Percentiles rank a stretch among this genome's conserved stretches.
phyloP scores from a whole-genome alignment of 2,797 vertebrate genomes.

The Euphonia xanthogaster region DNA sequence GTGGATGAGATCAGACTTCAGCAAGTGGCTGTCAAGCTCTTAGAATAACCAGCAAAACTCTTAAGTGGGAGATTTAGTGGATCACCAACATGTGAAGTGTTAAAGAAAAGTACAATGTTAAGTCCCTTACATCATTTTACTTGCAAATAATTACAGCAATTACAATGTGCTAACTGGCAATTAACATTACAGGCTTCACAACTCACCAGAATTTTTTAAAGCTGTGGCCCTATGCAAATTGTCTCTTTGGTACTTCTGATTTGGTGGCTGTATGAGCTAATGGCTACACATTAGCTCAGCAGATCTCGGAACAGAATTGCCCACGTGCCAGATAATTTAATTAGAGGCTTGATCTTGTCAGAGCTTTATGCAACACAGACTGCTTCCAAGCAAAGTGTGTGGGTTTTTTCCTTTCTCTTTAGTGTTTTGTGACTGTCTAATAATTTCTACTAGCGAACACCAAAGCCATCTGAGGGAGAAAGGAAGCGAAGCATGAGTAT shows the following conservation, averaged over 20 bases:
- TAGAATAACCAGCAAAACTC: slow-evolving; percentile 3
- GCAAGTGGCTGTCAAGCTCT: neutral
- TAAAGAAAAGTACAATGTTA: slow-evolving; percentile 41
- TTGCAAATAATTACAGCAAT: slow-evolving; percentile 69
- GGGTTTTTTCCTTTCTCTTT: neutral
- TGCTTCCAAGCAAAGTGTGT: slow-evolving; percentile 20
- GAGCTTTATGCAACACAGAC: slow-evolving; percentile 24
- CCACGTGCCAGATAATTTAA: slow-evolving; percentile 65
- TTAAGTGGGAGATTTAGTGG: slow-evolving; percentile 32
- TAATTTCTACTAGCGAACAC: neutral
- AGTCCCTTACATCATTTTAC: slow-evolving; percentile 63
- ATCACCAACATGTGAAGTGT: slow-evolving; percentile 31
- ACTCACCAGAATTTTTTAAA: slow-evolving; percentile 63
- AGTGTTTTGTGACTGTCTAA: neutral
- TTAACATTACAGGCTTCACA: slow-evolving; percentile 65
- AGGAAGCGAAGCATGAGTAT: neutral
- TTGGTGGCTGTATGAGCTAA: slow-evolving; percentile 49
- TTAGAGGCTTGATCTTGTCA: slow-evolving; percentile 65
- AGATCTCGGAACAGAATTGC: slow-evolving; percentile 40
- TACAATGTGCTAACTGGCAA: slow-evolving; percentile 68
- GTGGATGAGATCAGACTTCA: slow-evolving; percentile 49
- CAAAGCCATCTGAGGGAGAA: neutral
- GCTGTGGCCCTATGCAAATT: slow-evolving; percentile 52
- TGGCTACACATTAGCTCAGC: slow-evolving; percentile 59
- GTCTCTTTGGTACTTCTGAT: slow-evolving; percentile 60